Conservation (phyloP, 2,113 vertebrate genomes). For the Calyptomena viridis region DNA sequence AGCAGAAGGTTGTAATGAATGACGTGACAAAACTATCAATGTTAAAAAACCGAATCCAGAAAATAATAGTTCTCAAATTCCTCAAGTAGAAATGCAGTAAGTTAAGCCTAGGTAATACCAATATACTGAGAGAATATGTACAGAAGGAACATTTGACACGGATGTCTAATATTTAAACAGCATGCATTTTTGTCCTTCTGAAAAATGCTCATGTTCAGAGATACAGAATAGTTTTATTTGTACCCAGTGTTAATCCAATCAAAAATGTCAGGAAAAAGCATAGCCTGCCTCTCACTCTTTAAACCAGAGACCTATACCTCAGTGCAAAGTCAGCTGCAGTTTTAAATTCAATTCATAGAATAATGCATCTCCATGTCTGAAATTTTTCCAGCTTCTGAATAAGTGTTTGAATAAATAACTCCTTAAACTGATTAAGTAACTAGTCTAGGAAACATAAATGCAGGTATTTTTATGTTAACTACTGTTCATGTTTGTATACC, state of each 20-base stretch:
- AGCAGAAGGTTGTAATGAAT: slow-evolving; percentile 3
- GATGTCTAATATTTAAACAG: slow-evolving; percentile 3
- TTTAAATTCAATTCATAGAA: slow-evolving; percentile 7
- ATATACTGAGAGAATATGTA: not conserved
- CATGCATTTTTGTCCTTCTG: not conserved
- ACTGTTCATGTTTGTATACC: not conserved
- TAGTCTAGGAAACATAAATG: not conserved
- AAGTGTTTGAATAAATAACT: slow-evolving; percentile 23
- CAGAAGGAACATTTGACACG: not conserved
- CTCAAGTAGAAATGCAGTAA: not conserved
- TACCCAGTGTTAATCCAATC: not conserved
- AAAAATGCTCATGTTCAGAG: slow-evolving; percentile 9
- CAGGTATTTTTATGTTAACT: not conserved
- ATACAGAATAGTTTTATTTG: not conserved
- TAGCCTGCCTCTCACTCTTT: not conserved
- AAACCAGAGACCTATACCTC: not conserved
- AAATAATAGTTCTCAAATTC: not conserved
- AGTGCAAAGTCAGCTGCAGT: not conserved
- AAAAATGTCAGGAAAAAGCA: not conserved
- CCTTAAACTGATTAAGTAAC: slow-evolving; percentile 6
- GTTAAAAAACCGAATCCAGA: not conserved
- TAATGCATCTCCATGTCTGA: not conserved
- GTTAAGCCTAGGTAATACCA: not conserved
- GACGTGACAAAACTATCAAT: not conserved
- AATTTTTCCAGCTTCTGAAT: not conserved